Evolutionary conservation across 2,113 vertebrate genomes (phyloP).

Genomic region (Myocastor coypus): DNA sequence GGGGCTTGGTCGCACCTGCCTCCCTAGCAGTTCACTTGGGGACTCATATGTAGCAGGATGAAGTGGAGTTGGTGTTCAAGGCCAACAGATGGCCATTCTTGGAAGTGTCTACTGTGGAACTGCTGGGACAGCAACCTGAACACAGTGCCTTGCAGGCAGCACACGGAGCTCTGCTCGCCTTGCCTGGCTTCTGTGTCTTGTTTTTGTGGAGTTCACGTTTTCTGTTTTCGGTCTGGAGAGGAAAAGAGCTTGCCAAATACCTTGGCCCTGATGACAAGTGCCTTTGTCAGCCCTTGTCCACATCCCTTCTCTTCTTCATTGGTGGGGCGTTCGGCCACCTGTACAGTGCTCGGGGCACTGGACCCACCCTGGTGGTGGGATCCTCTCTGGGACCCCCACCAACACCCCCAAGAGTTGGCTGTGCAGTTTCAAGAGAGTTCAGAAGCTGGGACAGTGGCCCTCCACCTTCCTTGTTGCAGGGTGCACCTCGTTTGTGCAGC

Average conservation of each 20-base stretch:
- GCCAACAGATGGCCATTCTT: neutral
- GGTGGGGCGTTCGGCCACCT: neutral
- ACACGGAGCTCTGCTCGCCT: neutral
- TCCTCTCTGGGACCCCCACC: neutral
- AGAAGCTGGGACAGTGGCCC: neutral
- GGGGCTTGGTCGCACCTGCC: neutral
- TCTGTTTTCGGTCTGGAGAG: conserved; percentile 22
- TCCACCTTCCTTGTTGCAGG: neutral
- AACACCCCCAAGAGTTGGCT: neutral
- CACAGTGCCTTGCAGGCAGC: neutral
- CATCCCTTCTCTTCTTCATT: neutral
- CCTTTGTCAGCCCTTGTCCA: neutral
- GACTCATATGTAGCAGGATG: neutral
- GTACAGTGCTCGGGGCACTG: neutral
- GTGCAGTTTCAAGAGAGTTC: neutral
- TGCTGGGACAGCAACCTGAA: neutral
- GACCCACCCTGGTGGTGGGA: neutral
- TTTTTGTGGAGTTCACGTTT: conserved; percentile 23
- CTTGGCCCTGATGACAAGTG: neutral
- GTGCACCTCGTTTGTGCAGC: neutral
- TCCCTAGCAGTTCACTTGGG: neutral
- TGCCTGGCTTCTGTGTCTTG: conserved; percentile 6
- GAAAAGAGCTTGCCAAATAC: conserved; percentile 11
- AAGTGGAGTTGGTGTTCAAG: neutral
- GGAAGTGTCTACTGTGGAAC: neutral